phyloP scores from a whole-genome alignment of 2,888 invertebrate genomes.

The Cosmopolites sordidus region DNA sequence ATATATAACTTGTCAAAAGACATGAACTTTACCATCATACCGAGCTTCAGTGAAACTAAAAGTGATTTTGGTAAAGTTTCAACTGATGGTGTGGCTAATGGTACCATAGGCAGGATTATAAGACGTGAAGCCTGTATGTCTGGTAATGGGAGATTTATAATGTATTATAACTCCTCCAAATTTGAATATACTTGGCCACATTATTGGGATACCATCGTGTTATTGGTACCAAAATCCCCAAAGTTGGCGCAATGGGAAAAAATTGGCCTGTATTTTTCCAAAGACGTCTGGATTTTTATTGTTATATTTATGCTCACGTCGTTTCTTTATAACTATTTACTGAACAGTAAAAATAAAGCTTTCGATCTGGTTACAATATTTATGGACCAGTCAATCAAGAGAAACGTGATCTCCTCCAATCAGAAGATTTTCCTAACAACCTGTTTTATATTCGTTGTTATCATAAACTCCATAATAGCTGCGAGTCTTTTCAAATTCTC shows the following conservation, averaged over 20 bases:
- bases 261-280: not conserved
- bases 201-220: not conserved
- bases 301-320: not conserved
- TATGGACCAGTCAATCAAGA: not conserved
- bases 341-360: not conserved
- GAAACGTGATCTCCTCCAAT: not conserved
- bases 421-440: constrained; percentile 1
- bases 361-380: not conserved
- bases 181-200: constrained; percentile 2
- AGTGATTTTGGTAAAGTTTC: constrained; percentile 5
- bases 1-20: constrained; percentile 4
- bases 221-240: constrained; percentile 4
- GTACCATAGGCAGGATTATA: constrained; percentile 4
- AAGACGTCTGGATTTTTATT: constrained; percentile 1
- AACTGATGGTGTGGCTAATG: not conserved
- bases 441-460: constrained; percentile 4
- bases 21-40: constrained; percentile 5
- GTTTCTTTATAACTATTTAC: constrained; percentile 1
- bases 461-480: not conserved
- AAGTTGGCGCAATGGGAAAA: constrained; percentile 1
- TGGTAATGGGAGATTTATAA: constrained; percentile 6
- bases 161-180: constrained; percentile 4
- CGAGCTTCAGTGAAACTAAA: constrained; percentile 1
- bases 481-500: constrained; percentile 1
- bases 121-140: constrained; percentile 3